Percentiles rank a stretch among this genome's conserved stretches.
These are phyloP conservation scores for Clarias laeviceps DNA, from an alignment of 2,797 vertebrate genomes.

Conservation along the genomic window DNA sequence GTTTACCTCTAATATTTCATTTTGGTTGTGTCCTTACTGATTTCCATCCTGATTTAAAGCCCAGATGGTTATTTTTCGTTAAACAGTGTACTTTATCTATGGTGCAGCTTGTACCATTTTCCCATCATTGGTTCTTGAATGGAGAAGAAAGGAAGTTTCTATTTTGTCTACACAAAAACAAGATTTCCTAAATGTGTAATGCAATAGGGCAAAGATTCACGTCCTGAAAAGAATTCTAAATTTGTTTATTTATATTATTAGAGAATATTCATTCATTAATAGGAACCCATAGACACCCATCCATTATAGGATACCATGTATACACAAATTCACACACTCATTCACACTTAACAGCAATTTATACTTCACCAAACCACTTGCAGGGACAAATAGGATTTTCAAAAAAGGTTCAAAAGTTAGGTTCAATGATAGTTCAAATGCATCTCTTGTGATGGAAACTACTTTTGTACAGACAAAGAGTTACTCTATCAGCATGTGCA, in stretches of 20 bases:
- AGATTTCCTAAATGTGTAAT: not conserved
- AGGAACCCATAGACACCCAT: not conserved
- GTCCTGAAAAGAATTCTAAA: not conserved
- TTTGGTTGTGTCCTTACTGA: conserved; percentile 23
- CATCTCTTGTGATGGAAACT: too few species aligned
- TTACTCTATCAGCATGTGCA: too few species aligned
- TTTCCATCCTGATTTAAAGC: not conserved
- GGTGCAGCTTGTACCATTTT: not conserved
- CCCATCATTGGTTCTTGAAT: not conserved
- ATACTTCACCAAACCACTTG: not conserved
- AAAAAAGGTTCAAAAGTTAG: too few species aligned
- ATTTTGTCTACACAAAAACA: not conserved
- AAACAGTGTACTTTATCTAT: not conserved
- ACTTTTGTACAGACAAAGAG: too few species aligned
- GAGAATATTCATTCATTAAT: not conserved
- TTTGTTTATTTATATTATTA: not conserved
- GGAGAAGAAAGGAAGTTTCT: not conserved
- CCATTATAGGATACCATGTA: not conserved
- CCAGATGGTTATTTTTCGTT: not conserved
- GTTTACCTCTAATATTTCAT: conserved; percentile 56
- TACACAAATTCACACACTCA: not conserved
- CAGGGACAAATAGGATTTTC: too few species aligned
- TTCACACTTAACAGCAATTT: not conserved
- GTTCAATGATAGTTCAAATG: too few species aligned
- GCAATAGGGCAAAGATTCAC: not conserved